Conservation (phyloP, 92 coral and sea anemone genomes). For the Parazoanthus atlanticus region DNA sequence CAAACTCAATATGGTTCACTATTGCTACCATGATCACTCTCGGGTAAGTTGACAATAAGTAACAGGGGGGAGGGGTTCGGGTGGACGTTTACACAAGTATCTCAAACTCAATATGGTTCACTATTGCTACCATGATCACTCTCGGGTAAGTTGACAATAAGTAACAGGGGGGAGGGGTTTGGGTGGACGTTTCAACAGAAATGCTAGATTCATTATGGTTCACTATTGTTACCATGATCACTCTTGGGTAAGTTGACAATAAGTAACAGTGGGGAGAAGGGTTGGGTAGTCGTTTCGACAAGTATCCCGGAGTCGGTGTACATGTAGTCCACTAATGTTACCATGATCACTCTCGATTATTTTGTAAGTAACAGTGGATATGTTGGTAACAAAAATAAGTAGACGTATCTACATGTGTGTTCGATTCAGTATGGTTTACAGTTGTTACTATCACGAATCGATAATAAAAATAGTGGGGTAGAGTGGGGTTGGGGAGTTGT, state of each 20-base stretch:
- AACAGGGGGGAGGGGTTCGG: too few relatives aligned
- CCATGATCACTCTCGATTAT: slow-evolving; percentile 4
- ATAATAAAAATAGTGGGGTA: too few relatives aligned
- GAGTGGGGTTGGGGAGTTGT: too few relatives aligned
- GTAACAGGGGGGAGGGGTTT: background rate
- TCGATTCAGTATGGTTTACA: too few relatives aligned
- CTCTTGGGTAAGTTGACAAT: slow-evolving; percentile 71
- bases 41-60: slow-evolving; percentile 68
- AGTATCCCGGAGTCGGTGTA: slow-evolving; percentile 86
- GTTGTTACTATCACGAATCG: too few relatives aligned
- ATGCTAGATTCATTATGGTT: slow-evolving; percentile 88
- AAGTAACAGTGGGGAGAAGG: slow-evolving; percentile 29
- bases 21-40: slow-evolving; percentile 89
- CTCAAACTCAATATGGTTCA: slow-evolving; percentile 79
- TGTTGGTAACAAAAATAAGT: too few relatives aligned
- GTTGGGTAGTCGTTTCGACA: slow-evolving; percentile 68
- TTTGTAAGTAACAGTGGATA: too few relatives aligned
- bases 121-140: slow-evolving; percentile 92
- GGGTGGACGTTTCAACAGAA: slow-evolving; percentile 63
- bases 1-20: slow-evolving; percentile 97
- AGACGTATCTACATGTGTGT: too few relatives aligned
- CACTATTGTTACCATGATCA: slow-evolving; percentile 92
- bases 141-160: slow-evolving; percentile 73
- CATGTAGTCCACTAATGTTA: slow-evolving; percentile 91
- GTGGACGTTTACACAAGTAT: too few relatives aligned